Evolutionary conservation across 2,113 vertebrate genomes (phyloP).

Genomic region (Polyodon spathula): DNA sequence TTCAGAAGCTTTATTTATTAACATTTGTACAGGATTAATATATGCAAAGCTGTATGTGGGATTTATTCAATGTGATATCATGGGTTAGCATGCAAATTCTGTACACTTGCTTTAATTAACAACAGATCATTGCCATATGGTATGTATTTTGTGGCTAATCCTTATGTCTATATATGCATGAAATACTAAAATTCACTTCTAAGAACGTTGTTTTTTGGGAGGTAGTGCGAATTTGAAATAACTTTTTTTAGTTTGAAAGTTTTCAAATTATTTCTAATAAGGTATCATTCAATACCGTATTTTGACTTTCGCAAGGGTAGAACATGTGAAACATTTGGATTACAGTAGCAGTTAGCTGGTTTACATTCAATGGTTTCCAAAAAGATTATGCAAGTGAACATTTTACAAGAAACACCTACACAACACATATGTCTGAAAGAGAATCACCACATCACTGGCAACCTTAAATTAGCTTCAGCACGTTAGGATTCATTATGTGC

Average conservation of each 20-base stretch:
- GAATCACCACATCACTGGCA: no score
- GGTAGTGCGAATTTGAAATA: slow-evolving; percentile 10
- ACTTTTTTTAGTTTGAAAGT: slow-evolving; percentile 4
- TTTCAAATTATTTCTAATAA: no score
- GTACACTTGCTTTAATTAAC: slow-evolving; percentile 50
- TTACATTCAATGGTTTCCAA: no score
- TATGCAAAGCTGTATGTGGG: slow-evolving; percentile 47
- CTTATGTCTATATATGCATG: slow-evolving; percentile 25
- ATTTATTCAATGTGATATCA: slow-evolving; percentile 48
- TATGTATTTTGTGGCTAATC: slow-evolving; percentile 38
- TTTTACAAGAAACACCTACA: no score
- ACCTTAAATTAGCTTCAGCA: no score
- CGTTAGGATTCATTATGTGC: no score
- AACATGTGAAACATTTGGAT: no score
- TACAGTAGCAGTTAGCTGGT: no score
- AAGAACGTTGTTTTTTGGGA: slow-evolving; percentile 23
- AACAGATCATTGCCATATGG: slow-evolving; percentile 48
- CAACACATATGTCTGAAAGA: no score
- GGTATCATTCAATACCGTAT: no score
- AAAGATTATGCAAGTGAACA: no score
- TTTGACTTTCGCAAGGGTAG: no score
- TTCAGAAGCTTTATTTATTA: slow-evolving; percentile 55
- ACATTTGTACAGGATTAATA: slow-evolving; percentile 59
- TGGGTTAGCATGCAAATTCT: slow-evolving; percentile 49
- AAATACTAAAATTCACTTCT: slow-evolving; percentile 20